A percentile compares a stretch with the other conserved stretches of the same genome.
Conservation (phyloP, 2,113 vertebrate genomes). For the Globicephala melas region DNA sequence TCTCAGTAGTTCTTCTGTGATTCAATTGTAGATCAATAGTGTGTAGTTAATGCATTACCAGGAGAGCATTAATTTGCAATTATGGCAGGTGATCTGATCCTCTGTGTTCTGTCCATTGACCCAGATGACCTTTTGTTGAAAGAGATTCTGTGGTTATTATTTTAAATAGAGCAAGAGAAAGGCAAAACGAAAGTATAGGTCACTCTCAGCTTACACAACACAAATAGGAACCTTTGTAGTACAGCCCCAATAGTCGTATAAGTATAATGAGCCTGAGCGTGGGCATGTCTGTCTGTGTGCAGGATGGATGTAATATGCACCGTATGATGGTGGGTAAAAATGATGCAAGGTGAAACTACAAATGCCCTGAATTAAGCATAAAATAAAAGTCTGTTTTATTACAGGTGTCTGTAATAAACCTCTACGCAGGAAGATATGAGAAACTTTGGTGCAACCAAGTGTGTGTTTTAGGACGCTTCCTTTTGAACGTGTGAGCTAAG, state of each 20-base stretch:
- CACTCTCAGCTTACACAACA: conserved; percentile 36
- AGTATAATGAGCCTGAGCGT: neutral
- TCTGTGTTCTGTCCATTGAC: conserved; percentile 80
- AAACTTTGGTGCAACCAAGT: neutral
- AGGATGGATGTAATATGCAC: too few species aligned
- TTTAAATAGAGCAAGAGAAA: conserved; percentile 73
- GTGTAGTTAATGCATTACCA: conserved; percentile 86
- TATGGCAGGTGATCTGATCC: conserved; percentile 82
- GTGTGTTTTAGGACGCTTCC: neutral
- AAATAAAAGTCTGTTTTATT: neutral
- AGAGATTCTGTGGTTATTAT: conserved; percentile 80
- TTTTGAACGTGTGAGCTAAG: neutral
- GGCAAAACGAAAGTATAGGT: conserved; percentile 33
- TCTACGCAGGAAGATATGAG: neutral
- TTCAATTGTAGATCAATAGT: conserved; percentile 86
- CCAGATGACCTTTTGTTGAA: conserved; percentile 83
- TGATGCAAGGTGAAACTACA: neutral
- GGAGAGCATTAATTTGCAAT: conserved; percentile 87
- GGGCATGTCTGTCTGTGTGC: neutral
- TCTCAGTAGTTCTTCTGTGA: conserved; percentile 75
- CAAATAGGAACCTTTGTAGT: conserved; percentile 19
- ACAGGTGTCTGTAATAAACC: neutral
- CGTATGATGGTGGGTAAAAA: neutral
- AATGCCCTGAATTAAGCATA: neutral
- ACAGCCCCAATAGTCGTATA: neutral